A percentile compares a stretch with the other conserved stretches of the same genome.
Conservation (phyloP, 2,797 vertebrate genomes). For the Australoheros facetus region DNA sequence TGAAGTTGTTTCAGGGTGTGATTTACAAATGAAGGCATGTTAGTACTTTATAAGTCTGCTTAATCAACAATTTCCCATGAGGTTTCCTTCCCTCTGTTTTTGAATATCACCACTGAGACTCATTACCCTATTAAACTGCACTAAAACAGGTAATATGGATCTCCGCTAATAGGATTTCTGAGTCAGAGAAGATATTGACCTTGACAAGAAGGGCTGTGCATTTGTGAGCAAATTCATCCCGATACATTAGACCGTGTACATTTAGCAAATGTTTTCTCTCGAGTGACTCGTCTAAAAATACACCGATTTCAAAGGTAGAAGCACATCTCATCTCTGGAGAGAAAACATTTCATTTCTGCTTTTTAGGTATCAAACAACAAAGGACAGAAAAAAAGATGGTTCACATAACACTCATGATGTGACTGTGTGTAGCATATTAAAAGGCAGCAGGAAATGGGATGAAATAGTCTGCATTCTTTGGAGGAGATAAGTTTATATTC, state of each 20-base stretch:
- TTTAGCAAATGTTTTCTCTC: slow-evolving; percentile 41
- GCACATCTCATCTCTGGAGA: slow-evolving; percentile 24
- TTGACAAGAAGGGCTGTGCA: neutral
- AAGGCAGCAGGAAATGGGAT: slow-evolving; percentile 11
- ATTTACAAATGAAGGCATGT: slow-evolving; percentile 28
- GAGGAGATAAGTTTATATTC: slow-evolving; percentile 7
- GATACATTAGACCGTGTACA: slow-evolving; percentile 12
- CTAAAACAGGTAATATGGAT: slow-evolving; percentile 33
- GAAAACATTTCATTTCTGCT: neutral
- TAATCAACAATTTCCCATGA: slow-evolving; percentile 27
- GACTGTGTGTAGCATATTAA: neutral
- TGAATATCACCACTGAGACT: slow-evolving; percentile 46
- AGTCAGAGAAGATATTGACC: slow-evolving; percentile 25
- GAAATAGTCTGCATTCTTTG: neutral
- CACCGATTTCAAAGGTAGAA: slow-evolving; percentile 9
- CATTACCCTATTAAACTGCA: slow-evolving; percentile 48
- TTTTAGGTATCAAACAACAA: slow-evolving; percentile 26
- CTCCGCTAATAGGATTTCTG: slow-evolving; percentile 30
- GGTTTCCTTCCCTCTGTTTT: slow-evolving; percentile 34
- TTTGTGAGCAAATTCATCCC: neutral
- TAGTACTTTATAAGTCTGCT: slow-evolving; percentile 8
- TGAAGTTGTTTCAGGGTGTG: neutral
- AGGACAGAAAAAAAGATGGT: neutral
- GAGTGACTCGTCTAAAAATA: slow-evolving; percentile 47
- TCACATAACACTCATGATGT: neutral